Percentiles rank a stretch among this genome's conserved stretches.
These are phyloP conservation scores for Coremacera marginata DNA, from an alignment of 2,888 invertebrate genomes.

Conservation along the genomic window DNA sequence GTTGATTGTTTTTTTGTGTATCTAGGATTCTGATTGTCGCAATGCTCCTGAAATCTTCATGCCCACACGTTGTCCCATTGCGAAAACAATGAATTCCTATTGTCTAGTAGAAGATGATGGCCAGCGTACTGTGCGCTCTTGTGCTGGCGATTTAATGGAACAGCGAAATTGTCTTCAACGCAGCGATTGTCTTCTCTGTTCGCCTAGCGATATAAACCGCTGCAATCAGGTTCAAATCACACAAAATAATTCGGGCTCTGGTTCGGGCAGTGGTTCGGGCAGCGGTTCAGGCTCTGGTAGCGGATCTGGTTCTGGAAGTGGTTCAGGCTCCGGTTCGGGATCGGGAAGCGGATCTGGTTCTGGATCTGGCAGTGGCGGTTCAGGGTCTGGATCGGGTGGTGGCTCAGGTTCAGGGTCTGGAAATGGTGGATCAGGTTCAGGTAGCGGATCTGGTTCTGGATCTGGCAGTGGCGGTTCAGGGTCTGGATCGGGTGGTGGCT, in stretches of 20 bases:
- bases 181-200: conserved; percentile 50
- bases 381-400: conserved; percentile 35
- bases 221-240: conserved; percentile 47
- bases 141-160: conserved; percentile 47
- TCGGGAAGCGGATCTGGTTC: conserved; percentile 10
- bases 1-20: neutral
- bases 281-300: conserved; percentile 10
- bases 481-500: neutral
- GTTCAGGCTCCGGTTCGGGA: conserved; percentile 4
- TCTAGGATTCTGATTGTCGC: conserved; percentile 50
- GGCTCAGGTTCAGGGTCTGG: conserved; percentile 43
- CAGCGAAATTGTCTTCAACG: conserved; percentile 49
- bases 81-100: conserved; percentile 51
- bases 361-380: conserved; percentile 39
- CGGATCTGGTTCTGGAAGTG: conserved; percentile 5
- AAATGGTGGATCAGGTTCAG: neutral
- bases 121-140: conserved; percentile 49
- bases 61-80: conserved; percentile 50
- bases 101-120: conserved; percentile 50
- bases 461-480: conserved; percentile 4
- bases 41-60: conserved; percentile 40
- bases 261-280: conserved; percentile 19
- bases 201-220: conserved; percentile 48
- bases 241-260: conserved; percentile 2
- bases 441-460: conserved; percentile 28